phyloP scores from a whole-genome alignment of 2,888 invertebrate genomes.

The Drosophila robusta region DNA sequence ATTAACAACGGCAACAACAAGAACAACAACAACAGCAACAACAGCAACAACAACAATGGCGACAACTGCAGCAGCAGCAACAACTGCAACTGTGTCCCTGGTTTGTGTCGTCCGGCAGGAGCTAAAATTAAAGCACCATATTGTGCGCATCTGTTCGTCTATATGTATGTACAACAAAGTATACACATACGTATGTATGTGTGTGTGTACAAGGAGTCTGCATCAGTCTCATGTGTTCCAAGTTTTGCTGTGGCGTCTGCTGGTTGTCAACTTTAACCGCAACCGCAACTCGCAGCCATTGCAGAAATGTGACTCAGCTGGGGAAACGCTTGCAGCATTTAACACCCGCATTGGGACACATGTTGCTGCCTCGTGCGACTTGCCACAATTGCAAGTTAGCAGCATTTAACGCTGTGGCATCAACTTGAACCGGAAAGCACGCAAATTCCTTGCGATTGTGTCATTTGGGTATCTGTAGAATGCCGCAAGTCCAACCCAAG shows the following conservation, averaged over 20 bases:
- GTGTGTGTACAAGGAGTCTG: slow-evolving; percentile 15
- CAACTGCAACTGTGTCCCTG: slow-evolving; percentile 51
- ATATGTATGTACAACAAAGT: slow-evolving; percentile 52
- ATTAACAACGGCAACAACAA: slow-evolving; percentile 71
- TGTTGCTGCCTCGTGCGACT: slow-evolving; percentile 47
- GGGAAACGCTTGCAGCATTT: slow-evolving; percentile 39
- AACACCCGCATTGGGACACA: slow-evolving; percentile 69
- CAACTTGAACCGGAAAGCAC: slow-evolving; percentile 51
- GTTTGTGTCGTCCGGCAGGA: slow-evolving; percentile 62
- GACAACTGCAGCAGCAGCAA: slow-evolving; percentile 17
- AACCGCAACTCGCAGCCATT: slow-evolving; percentile 47
- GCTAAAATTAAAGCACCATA: slow-evolving; percentile 77
- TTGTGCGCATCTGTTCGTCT: slow-evolving; percentile 77
- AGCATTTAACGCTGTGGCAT: slow-evolving; percentile 10
- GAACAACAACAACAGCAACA: slow-evolving; percentile 38
- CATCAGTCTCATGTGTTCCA: background rate
- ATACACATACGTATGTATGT: slow-evolving; percentile 5
- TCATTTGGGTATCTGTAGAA: slow-evolving; percentile 31
- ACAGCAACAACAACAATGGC: slow-evolving; percentile 24
- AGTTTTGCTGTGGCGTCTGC: slow-evolving; percentile 69
- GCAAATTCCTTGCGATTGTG: slow-evolving; percentile 52
- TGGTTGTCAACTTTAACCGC: slow-evolving; percentile 73
- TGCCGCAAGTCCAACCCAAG: background rate
- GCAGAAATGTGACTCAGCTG: slow-evolving; percentile 25
- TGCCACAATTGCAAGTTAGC: slow-evolving; percentile 22